Evolutionary conservation across 2,888 invertebrate genomes (phyloP), one percentile per base, ranked within the genome.

Genomic region (Oligia fasciuncula): DNA sequence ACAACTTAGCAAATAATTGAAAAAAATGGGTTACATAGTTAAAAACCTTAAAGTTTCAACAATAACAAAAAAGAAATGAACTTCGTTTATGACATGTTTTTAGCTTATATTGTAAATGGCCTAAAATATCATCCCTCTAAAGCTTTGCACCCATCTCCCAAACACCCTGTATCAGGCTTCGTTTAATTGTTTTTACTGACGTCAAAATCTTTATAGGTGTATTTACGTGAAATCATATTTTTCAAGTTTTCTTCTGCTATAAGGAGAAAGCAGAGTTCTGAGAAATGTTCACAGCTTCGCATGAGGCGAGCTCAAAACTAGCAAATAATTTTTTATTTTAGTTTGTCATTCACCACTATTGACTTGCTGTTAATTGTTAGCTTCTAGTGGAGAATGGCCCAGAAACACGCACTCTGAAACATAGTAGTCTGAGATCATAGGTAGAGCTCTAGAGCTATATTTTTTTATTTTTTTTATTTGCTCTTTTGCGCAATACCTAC

Each of bases 301-400:
- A 62, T 60, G 19, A 54, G 46, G 9, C 19, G 23, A 70, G 57
- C 57, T 35, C 13, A 76, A 54, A 65, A 17, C n/a, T 63, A 65
- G 0, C 54, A 57, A n/a, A 76, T 57, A 43, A 46, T 66, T 8
- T n/a, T 43, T 76, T 65, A 19, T 65, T 75, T 76, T 14, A 76
- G 4, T 65, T 57, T 46, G 54, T 35, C 74, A 4, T 71, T 77
- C 66, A 57, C 19, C 77, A 46, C 65, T 76, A 35, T 51, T 73
- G 19, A 62, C 62, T 29, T 29, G 29, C 29, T 74, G 29, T 23
- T 51, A 43, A 29, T 63, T 65, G 35, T 35, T 76, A 76, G 35
- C 35, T 77, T 46, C 19, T 65, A 19, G 29, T n/a, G 35, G n/a
- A 35, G 35, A 76, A 77, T 54, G 54, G 17, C 35, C 14, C 35